A percentile compares a stretch with the other conserved stretches of the same genome.
Evolutionary conservation across 1,140 invertebrate species (phyloP).

Genomic region (Parasteatoda tepidariorum): DNA sequence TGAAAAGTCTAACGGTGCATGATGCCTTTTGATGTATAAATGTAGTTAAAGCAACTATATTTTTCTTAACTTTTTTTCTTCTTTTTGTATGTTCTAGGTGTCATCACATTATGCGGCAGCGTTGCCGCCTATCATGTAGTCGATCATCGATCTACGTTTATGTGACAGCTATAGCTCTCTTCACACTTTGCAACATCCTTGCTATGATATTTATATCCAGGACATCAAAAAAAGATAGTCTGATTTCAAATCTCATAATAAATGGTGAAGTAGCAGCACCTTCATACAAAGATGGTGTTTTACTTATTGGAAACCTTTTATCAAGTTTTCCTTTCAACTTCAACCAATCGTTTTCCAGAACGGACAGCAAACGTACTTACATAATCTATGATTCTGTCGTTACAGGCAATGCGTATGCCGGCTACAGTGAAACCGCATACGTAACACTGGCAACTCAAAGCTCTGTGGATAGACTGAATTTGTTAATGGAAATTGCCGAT

Average conservation of each 20-base stretch:
- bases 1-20: too few relatives aligned
- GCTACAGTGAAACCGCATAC: background rate
- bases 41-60: background rate
- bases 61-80: background rate
- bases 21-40: too few relatives aligned
- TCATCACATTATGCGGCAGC: slow-evolving; percentile 53
- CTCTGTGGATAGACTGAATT: slow-evolving; percentile 82
- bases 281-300: slow-evolving; percentile 1
- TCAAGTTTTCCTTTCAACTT: slow-evolving; percentile 44
- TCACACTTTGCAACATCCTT: slow-evolving; percentile 45
- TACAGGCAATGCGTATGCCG: slow-evolving; percentile 51
- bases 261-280: background rate
- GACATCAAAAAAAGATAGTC: background rate
- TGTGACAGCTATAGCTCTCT: slow-evolving; percentile 41
- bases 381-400: slow-evolving; percentile 59
- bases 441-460: slow-evolving; percentile 87
- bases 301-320: slow-evolving; percentile 39
- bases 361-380: slow-evolving; percentile 40
- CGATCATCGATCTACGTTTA: slow-evolving; percentile 45
- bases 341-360: slow-evolving; percentile 44
- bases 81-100: slow-evolving; percentile 37
- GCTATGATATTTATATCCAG: slow-evolving; percentile 47
- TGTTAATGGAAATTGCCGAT: slow-evolving; percentile 78
- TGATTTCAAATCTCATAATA: background rate
- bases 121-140: slow-evolving; percentile 40